phyloP scores from a whole-genome alignment of 2,888 invertebrate species.

The Cepaea hortensis region DNA sequence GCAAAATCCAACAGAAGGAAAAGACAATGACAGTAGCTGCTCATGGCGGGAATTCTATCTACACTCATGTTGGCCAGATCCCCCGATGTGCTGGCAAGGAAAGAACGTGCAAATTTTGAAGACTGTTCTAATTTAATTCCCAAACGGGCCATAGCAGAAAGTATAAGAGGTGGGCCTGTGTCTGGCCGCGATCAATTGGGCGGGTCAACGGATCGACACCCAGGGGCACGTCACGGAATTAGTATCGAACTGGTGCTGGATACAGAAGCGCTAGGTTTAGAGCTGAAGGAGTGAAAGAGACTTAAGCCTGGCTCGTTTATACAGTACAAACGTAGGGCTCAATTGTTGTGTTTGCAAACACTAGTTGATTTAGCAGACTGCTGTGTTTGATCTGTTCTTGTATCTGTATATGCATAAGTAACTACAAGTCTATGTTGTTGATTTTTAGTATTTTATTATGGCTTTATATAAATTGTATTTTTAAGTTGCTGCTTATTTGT shows the following conservation, averaged over 20 bases:
- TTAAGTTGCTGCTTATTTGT: too few relatives aligned
- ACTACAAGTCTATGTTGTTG: too few relatives aligned
- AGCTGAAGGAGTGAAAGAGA: neutral
- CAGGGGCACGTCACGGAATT: slow-evolving; percentile 25
- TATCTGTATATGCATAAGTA: too few relatives aligned
- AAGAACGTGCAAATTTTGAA: slow-evolving; percentile 13
- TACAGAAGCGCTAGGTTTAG: neutral
- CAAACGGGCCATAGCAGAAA: slow-evolving; percentile 2
- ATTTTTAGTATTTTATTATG: too few relatives aligned
- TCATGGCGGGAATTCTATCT: slow-evolving; percentile 24
- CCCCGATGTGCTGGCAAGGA: neutral
- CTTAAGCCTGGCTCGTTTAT: neutral
- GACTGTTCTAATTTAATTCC: slow-evolving; percentile 14
- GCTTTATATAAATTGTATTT: too few relatives aligned
- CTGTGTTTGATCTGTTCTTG: too few relatives aligned
- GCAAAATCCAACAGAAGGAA: slow-evolving; percentile 2
- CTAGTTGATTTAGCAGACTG: too few relatives aligned
- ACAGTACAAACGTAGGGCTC: too few relatives aligned
- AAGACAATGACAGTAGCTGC: slow-evolving; percentile 31
- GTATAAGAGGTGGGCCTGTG: slow-evolving; percentile 9
- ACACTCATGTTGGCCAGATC: neutral
- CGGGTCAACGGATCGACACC: slow-evolving; percentile 27
- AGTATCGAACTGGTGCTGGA: slow-evolving; percentile 19
- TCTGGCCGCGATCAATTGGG: slow-evolving; percentile 28
- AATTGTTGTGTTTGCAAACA: too few relatives aligned